These are phyloP conservation scores for Calameuta pallipes DNA, from an alignment of 2,888 invertebrate species.

Conservation along the genomic window DNA sequence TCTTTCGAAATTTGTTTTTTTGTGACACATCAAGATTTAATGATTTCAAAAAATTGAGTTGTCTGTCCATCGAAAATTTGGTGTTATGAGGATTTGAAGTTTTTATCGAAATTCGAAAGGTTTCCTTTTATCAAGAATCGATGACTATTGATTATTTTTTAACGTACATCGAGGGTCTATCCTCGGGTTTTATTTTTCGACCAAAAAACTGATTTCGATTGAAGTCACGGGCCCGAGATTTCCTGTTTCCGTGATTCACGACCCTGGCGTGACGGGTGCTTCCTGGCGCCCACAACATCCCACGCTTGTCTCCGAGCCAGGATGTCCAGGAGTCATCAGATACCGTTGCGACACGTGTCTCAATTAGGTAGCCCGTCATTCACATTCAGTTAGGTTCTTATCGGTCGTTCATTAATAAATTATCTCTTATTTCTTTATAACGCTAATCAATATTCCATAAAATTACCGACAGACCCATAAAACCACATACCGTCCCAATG, in stretches of 20 bases:
- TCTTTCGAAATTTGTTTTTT: neutral
- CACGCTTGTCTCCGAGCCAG: conserved; percentile 28
- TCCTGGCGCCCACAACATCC: conserved; percentile 49
- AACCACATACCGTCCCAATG: neutral
- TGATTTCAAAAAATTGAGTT: neutral
- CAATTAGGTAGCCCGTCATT: conserved; percentile 9
- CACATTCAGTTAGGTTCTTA: conserved; percentile 7
- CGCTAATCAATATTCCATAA: neutral
- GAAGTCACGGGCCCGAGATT: conserved; percentile 52
- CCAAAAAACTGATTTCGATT: conserved; percentile 46
- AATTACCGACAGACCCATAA: neutral
- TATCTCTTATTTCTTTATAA: neutral
- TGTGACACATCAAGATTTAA: neutral
- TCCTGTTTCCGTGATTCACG: conserved; percentile 59
- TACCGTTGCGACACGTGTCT: conserved; percentile 12
- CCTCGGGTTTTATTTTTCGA: neutral
- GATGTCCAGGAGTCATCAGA: conserved; percentile 26
- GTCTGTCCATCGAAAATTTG: neutral
- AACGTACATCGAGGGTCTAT: neutral
- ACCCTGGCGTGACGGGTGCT: conserved; percentile 44
- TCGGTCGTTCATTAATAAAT: conserved; percentile 5
- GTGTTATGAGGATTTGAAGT: neutral
- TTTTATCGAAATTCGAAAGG: neutral
- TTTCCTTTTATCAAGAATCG: neutral
- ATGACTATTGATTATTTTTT: neutral